Percentiles rank a stretch among this genome's conserved stretches.
These are phyloP conservation scores for Motacilla alba DNA, from an alignment of 2,113 vertebrate genomes.

Conservation along the genomic window DNA sequence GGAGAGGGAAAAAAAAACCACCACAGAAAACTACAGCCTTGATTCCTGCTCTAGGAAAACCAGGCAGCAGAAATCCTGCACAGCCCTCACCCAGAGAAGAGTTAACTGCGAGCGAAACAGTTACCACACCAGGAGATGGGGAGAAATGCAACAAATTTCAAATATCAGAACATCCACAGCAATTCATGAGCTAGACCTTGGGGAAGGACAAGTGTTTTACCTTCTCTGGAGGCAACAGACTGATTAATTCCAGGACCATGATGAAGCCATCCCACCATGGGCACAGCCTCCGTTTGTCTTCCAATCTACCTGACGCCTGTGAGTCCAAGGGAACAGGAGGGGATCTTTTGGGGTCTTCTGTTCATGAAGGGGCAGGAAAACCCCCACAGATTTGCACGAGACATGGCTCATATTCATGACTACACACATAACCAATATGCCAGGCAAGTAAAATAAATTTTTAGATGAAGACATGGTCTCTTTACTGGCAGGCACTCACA, in stretches of 20 bases:
- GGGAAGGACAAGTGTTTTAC: conserved; percentile 48
- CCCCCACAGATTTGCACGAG: neutral
- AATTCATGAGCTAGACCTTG: conserved; percentile 56
- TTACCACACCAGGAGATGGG: neutral
- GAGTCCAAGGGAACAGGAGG: neutral
- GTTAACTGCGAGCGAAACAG: neutral
- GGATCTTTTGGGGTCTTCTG: neutral
- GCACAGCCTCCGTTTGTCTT: conserved; percentile 31
- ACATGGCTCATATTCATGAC: neutral
- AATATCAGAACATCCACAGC: conserved; percentile 29
- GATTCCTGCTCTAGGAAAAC: neutral
- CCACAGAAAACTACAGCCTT: neutral
- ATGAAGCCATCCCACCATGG: conserved; percentile 43
- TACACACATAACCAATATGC: neutral
- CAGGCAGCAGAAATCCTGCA: neutral
- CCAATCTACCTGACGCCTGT: neutral
- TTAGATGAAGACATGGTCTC: neutral
- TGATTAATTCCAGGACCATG: conserved; percentile 17
- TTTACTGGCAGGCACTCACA: neutral
- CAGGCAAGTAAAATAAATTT: neutral
- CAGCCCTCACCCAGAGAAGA: conserved; percentile 6
- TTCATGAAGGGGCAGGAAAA: neutral
- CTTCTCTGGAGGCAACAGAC: neutral
- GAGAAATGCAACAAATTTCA: conserved; percentile 52
- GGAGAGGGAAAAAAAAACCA: neutral